Conservation (phyloP, 2,113 vertebrate genomes). For the Sinocyclocheilus rhinocerous region DNA sequence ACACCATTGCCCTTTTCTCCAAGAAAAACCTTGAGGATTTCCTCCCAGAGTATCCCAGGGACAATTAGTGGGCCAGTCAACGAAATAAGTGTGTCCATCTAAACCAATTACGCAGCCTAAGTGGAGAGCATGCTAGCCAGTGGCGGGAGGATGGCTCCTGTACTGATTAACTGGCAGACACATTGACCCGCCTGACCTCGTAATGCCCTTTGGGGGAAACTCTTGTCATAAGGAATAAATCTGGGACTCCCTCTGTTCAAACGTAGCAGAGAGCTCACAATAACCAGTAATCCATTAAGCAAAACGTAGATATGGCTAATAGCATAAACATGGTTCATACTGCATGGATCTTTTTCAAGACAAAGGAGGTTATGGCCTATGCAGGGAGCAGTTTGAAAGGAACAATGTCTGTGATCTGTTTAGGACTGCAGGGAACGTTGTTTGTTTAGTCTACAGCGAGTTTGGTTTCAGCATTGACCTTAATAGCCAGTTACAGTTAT, state of each 20-base stretch:
- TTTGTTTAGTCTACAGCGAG: constrained; percentile 27
- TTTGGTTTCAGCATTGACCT: constrained; percentile 11
- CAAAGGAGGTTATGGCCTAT: constrained; percentile 31
- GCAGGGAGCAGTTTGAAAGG: constrained; percentile 13
- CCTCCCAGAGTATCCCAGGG: constrained; percentile 41
- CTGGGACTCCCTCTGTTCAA: constrained; percentile 43
- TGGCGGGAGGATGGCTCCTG: constrained; percentile 55
- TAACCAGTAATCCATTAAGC: constrained; percentile 53
- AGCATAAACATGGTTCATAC: constrained; percentile 46
- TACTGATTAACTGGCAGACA: constrained; percentile 62
- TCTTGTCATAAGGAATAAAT: constrained; percentile 59
- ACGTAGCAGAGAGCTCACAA: constrained; percentile 31
- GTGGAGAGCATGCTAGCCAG: constrained; percentile 50
- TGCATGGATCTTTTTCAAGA: constrained; percentile 42
- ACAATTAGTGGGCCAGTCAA: constrained; percentile 52
- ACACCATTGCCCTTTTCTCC: constrained; percentile 13
- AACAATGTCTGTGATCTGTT: constrained; percentile 38
- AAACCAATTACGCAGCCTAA: constrained; percentile 57
- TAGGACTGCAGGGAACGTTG: constrained; percentile 19
- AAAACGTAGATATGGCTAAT: constrained; percentile 40
- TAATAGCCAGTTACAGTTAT: constrained; percentile 11
- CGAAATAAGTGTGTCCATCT: constrained; percentile 58
- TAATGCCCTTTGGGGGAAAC: constrained; percentile 54
- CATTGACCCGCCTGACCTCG: constrained; percentile 58
- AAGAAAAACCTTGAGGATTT: constrained; percentile 40